Evolutionary conservation across 2,888 invertebrate species (phyloP).

Genomic region (Capitulum mitella): DNA sequence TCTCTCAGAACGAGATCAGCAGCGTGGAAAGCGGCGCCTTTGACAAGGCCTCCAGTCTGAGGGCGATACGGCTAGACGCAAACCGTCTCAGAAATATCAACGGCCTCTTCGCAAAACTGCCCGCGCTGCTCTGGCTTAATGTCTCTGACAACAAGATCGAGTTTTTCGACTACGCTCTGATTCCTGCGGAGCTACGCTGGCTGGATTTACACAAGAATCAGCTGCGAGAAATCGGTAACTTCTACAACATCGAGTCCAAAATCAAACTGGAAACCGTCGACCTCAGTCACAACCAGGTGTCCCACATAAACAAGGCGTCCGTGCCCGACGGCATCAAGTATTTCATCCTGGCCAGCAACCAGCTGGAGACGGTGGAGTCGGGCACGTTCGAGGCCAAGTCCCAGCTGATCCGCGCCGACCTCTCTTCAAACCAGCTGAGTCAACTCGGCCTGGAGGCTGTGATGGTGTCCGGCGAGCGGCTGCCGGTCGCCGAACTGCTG

Average conservation of each 20-base stretch:
- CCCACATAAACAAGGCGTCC: conserved; percentile 53
- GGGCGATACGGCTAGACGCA: conserved; percentile 77
- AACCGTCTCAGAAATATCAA: conserved; percentile 74
- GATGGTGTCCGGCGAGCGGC: no score
- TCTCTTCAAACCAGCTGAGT: conserved; percentile 85
- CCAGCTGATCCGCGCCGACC: conserved; percentile 81
- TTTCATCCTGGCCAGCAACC: conserved; percentile 58
- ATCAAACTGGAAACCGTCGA: conserved; percentile 74
- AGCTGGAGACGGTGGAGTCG: conserved; percentile 58
- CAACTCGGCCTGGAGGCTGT: conserved; percentile 83
- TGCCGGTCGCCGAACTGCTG: conserved; percentile 69
- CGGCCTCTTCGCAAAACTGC: conserved; percentile 73
- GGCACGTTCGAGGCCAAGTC: conserved; percentile 82
- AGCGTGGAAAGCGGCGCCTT: conserved; percentile 64
- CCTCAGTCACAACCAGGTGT: conserved; percentile 80
- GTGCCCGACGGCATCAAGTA: conserved; percentile 78
- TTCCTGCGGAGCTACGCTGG: conserved; percentile 76
- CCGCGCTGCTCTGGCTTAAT: conserved; percentile 77
- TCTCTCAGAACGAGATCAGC: conserved; percentile 73
- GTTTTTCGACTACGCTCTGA: conserved; percentile 78
- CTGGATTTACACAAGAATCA: conserved; percentile 82
- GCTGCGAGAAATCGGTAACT: conserved; percentile 62
- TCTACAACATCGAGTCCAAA: conserved; percentile 48
- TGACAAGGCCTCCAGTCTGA: conserved; percentile 66
- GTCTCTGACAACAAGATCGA: conserved; percentile 82